Evolutionary conservation across 2,888 invertebrate species (phyloP).

Genomic region (Cordilura impudica): DNA sequence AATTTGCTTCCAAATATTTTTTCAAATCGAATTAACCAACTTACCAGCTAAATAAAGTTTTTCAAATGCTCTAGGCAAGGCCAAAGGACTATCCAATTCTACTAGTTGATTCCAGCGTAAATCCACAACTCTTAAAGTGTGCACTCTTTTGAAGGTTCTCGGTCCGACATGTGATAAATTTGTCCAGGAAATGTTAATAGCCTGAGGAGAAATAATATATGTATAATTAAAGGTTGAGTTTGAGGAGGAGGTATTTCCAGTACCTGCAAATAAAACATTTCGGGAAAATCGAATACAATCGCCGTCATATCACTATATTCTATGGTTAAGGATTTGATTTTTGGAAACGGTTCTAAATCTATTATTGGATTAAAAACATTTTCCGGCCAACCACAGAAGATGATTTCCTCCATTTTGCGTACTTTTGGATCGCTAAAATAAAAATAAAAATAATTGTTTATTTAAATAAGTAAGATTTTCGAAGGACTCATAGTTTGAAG

Average conservation of each 20-base stretch:
- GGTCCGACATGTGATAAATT: conserved; percentile 72
- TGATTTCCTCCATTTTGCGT: conserved; percentile 68
- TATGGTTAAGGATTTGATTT: conserved; percentile 71
- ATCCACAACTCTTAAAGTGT: conserved; percentile 72
- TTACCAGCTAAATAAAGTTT: conserved; percentile 74
- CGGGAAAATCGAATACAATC: conserved; percentile 74
- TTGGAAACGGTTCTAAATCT: conserved; percentile 72
- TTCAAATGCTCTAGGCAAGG: conserved; percentile 71
- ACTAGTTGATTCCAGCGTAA: conserved; percentile 76
- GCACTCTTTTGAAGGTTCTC: conserved; percentile 73
- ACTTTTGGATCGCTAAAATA: conserved; percentile 63
- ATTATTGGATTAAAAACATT: conserved; percentile 71
- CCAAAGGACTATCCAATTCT: conserved; percentile 73
- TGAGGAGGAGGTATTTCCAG: too few relatives aligned
- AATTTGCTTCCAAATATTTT: conserved; percentile 35
- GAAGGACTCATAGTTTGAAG: too few relatives aligned
- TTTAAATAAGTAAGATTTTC: too few relatives aligned
- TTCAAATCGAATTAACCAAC: conserved; percentile 12
- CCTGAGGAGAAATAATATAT: conserved; percentile 61
- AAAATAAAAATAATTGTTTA: too few relatives aligned
- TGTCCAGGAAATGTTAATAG: conserved; percentile 77
- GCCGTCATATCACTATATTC: conserved; percentile 74
- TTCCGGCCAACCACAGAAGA: conserved; percentile 75
- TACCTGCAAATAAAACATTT: conserved; percentile 72
- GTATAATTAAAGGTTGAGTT: neutral